Evolutionary conservation across 2,888 invertebrate genomes (phyloP).

Genomic region (Cantharis flavilabris): DNA sequence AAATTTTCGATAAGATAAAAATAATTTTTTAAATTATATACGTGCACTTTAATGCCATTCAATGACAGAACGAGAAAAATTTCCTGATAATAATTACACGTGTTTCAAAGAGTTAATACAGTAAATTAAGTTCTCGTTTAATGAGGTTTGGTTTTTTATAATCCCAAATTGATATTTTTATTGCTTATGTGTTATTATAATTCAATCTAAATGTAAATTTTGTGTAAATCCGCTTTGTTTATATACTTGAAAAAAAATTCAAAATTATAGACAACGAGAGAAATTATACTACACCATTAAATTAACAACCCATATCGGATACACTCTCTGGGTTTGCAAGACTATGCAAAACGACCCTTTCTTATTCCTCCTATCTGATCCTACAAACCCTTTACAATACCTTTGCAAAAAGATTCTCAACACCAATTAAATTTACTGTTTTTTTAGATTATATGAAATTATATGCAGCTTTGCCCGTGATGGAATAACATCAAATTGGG

Average conservation of each 20-base stretch:
- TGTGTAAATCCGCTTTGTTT: not conserved
- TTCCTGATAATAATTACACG: not conserved
- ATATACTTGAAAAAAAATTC: not conserved
- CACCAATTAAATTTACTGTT: not conserved
- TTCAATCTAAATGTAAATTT: not conserved
- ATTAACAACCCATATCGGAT: not conserved
- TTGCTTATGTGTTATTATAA: not conserved
- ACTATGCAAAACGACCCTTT: not conserved
- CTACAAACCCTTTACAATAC: too few species aligned
- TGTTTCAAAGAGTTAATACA: not conserved
- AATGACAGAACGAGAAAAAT: not conserved
- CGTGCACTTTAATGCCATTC: not conserved
- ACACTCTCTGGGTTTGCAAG: not conserved
- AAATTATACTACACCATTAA: not conserved
- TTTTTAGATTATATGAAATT: not conserved
- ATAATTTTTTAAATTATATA: not conserved
- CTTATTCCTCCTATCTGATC: not conserved
- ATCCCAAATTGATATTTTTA: not conserved
- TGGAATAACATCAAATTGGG: not conserved
- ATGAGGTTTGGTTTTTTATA: not conserved
- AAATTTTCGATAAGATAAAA: not conserved
- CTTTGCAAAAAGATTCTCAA: too few species aligned
- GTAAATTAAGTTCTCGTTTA: not conserved
- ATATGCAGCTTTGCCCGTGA: not conserved
- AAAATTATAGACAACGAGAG: not conserved